These are phyloP conservation scores for Penaeus vannamei DNA, from an alignment of 1,140 invertebrate species.

Conservation along the genomic window DNA sequence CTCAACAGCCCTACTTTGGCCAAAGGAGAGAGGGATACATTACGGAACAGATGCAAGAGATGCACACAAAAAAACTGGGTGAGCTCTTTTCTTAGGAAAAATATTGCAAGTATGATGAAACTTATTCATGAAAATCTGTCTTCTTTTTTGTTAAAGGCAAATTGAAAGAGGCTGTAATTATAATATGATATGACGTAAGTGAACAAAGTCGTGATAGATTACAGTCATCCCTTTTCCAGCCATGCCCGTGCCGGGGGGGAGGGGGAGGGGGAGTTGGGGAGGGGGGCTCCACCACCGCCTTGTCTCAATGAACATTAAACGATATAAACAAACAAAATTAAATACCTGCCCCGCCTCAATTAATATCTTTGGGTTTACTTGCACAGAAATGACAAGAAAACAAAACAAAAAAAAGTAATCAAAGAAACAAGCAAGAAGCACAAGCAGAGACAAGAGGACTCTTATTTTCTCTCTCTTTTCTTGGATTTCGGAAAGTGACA, in stretches of 20 bases:
- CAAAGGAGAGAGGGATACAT: constrained; percentile 4
- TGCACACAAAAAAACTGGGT: constrained; percentile 38
- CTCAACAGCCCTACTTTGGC: constrained; percentile 39
- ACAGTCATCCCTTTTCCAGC: constrained; percentile 42
- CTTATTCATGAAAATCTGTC: constrained; percentile 25
- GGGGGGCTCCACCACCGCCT: too few relatives aligned
- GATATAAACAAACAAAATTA: too few relatives aligned
- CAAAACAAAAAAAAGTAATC: too few relatives aligned
- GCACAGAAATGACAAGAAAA: too few relatives aligned
- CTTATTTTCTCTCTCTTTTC: too few relatives aligned
- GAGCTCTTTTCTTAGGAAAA: constrained; percentile 33
- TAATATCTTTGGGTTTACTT: too few relatives aligned
- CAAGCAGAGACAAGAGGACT: too few relatives aligned
- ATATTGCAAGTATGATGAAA: constrained; percentile 50
- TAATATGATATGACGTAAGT: constrained; percentile 39
- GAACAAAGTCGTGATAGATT: constrained; percentile 36
- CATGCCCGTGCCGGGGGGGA: constrained; percentile 35
- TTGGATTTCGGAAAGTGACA: too few relatives aligned
- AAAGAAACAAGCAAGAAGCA: too few relatives aligned
- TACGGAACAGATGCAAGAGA: not conserved
- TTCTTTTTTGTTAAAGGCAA: constrained; percentile 27
- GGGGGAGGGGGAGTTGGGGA: constrained; percentile 17
- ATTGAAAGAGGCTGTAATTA: constrained; percentile 39
- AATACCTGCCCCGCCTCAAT: too few relatives aligned
- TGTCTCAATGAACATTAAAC: too few relatives aligned